These are phyloP conservation scores for Dufourea novaeangliae DNA, from an alignment of 1,140 invertebrate genomes.

Conservation along the genomic window DNA sequence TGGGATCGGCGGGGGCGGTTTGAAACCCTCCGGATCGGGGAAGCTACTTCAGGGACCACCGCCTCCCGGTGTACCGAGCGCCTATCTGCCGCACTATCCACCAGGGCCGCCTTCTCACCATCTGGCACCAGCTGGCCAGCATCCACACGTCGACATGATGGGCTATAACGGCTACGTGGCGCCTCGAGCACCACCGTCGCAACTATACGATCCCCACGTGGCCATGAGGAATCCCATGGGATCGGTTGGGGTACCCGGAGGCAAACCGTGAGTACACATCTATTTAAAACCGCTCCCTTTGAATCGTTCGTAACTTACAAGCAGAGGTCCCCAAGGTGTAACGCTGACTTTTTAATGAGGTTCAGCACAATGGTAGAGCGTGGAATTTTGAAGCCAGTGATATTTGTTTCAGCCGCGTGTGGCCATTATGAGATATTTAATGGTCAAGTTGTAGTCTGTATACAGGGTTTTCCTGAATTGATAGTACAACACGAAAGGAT, in stretches of 20 bases:
- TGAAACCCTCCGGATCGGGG: conserved; percentile 78
- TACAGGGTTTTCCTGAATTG: too few species aligned
- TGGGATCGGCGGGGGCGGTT: conserved; percentile 69
- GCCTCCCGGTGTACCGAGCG: conserved; percentile 71
- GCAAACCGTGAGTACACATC: conserved; percentile 92
- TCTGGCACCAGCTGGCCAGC: conserved; percentile 72
- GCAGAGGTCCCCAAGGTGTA: too few species aligned
- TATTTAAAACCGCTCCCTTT: not conserved
- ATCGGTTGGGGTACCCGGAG: conserved; percentile 88
- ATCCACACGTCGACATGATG: conserved; percentile 78
- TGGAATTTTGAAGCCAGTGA: too few species aligned
- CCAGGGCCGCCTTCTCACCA: conserved; percentile 77
- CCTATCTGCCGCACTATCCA: conserved; percentile 74
- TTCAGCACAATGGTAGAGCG: too few species aligned
- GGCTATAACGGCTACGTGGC: conserved; percentile 77
- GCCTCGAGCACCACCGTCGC: conserved; percentile 75
- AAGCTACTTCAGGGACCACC: conserved; percentile 72
- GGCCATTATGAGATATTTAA: too few species aligned
- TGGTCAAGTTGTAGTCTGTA: too few species aligned
- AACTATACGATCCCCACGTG: conserved; percentile 85
- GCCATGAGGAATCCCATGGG: conserved; percentile 84
- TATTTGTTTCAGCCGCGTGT: too few species aligned
- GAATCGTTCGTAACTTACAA: too few species aligned
- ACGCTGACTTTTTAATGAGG: too few species aligned
- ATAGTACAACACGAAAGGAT: too few species aligned